Base-by-base conservation (phyloP, 2,797 vertebrate genomes). In the Rhinatrema bivittatum region DNA sequence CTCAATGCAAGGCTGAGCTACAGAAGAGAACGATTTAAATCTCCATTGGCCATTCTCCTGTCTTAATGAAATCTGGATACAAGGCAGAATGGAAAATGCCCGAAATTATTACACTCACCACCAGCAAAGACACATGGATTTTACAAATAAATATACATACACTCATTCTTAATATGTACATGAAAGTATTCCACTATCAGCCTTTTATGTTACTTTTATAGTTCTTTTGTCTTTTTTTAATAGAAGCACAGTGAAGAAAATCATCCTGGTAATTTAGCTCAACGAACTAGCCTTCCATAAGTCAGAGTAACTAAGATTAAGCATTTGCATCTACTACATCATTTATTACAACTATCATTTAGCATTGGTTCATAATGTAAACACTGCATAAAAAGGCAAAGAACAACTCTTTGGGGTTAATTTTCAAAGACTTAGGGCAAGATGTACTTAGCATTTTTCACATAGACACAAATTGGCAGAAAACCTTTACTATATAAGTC, bases 1-100 rank as follows among this genome's bases (percentile, higher is more conserved):
- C 52, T 35, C 25, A 25, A 52, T 26, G 13, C 17, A 9, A 60
- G 27, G 46, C 44, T 48, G 50, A 64, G 42, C 9, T 25, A 51
- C 61, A 39, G 8, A 8, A 50, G 9, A 34, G 32, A 38, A 32
- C n/a, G 49, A 42, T 50, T 38, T 38, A n/a, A 7, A 50, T 19
- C 51, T 9, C 21, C 42, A 36, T 14, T 1, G 3, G 15, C 23
- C 14, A 1, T 12, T 12, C 16, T 5, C 26, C 36, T 0, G 0
- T 24, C 32, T 17, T 1, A 0, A 16, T 38, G 20, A 19, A n/a
- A 37, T 49, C 10, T 37, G 27, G 41, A 23, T 7, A 33, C 7
- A 17, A 48, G 39, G 26, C 42, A 47, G 20, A 38, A 32, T 15
- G 6, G 13, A 16, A 46, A 17, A 24, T n/a, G 7, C 7, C 8